Base-by-base conservation (phyloP, 2,888 invertebrate genomes). In the Drosophila prolongata region DNA sequence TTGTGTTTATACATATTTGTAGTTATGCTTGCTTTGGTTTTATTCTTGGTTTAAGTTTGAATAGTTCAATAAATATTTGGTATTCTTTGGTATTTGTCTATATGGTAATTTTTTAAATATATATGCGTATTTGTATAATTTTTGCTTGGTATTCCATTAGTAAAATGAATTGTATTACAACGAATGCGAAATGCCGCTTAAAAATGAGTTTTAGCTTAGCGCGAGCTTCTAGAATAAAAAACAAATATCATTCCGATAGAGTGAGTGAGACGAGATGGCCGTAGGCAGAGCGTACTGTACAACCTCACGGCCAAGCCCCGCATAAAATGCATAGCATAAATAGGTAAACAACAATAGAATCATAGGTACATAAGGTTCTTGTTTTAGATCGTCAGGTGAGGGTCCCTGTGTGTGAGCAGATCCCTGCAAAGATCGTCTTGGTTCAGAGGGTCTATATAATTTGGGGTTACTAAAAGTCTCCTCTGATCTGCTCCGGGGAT, bases 161-260 rank as follows among this genome's bases (percentile, higher is more conserved):
- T 68, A 77, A 61, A 78, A 80, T 81, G 61, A 80, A 84, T 77
- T 69, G 81, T 87, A 89, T 87, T 84, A 84, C 85, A 84, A 89
- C 81, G 85, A 81, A 84, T 87, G 87, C 55, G 78, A 76, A 78
- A 79, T 79, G 82, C 71, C 80, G 79, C 70, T 72, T 70, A 58
- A 84, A 85, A 83, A 88, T 84, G 72, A 87, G 74, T 73, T 53
- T 69, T 67, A 71, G 71, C 46, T 83, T 80, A 83, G 89, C 87
- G 87, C 89, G 79, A 83, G 89, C 80, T 56, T 77, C 57, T 87
- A 86, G 75, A 71, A 59, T 78, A 77, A 59, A 65, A 68, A 71
- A 74, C 82, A 67, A 68, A 79, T 83, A 87, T 77, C 66, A 73
- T 60, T 70, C 62, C 40, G 44, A 38, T 44, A 65, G 64, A 55